These are phyloP conservation scores for Sapayoa aenigma DNA, from an alignment of 2,113 vertebrate genomes.

Conservation along the genomic window DNA sequence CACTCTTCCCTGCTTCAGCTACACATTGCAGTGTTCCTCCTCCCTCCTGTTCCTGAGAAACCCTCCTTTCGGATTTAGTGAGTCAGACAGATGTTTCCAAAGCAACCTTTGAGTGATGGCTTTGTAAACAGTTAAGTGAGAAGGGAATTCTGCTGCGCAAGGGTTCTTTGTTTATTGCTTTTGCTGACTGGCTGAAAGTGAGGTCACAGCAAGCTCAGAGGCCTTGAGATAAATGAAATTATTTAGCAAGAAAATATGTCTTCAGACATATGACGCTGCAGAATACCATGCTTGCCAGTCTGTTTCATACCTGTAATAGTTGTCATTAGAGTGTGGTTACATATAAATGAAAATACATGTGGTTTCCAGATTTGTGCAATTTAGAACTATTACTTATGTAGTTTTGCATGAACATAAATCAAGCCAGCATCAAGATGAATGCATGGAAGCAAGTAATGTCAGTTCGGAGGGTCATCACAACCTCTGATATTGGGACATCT, in stretches of 20 bases:
- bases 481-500: not conserved
- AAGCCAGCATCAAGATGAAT: not conserved
- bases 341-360: not conserved
- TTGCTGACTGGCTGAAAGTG: not conserved
- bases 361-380: not conserved
- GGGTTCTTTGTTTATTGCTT: constrained; percentile 10
- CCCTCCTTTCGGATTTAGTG: not conserved
- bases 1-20: not conserved
- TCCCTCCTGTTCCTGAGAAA: not conserved
- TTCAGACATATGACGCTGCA: not conserved
- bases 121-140: not conserved
- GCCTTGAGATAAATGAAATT: not conserved
- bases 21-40: not conserved
- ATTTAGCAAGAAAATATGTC: not conserved
- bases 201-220: not conserved
- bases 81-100: not conserved
- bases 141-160: not conserved
- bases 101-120: not conserved
- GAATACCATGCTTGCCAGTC: not conserved
- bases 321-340: not conserved
- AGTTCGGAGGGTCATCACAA: not conserved
- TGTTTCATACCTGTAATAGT: not conserved
- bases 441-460: not conserved
- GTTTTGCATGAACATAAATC: not conserved
- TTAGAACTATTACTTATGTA: not conserved